Evolutionary conservation across 2,113 vertebrate species (phyloP), one percentile per base, ranked within the genome.

Genomic region (Embiotoca jacksoni): DNA sequence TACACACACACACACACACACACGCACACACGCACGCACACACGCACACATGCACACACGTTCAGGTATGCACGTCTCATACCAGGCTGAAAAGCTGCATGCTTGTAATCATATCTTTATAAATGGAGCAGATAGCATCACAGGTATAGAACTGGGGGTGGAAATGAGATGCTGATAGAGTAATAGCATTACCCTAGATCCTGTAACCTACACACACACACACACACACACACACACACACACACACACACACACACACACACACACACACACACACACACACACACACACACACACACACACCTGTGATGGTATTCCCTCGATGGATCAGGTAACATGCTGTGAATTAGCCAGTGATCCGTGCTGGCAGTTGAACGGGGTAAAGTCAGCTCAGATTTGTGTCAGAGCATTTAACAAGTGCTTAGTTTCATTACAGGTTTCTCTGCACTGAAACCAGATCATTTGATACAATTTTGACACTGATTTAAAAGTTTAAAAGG

Each of bases 251-350:
- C 70, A 66, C 44, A 59, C 33, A 52, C 55, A 71, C 75, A 69
- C 56, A 72, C 33, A 53, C 64, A 41, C 47, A 74, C 52, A 61
- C 69, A 72, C 67, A 75, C 63, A 60, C 72, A 52, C 46, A 80
- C 10, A 59, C 64, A 57, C 36, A 47, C 64, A 75, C 57, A 74
- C 53, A 65, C 46, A 69, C 56, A 75, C 79, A 83, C 82, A 86
- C 73, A 83, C 80, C 74, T 86, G 83, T 70, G 80, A 78, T 67
- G 69, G n/a, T 85, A 78, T 81, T 88, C 81, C 86, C 77, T 16
- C 3, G 67, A 65, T 80, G 78, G 85, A 92, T 91, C 87, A 88
- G 74, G 90, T 92, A 86, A 88, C 85, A 85, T 82, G 79, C 81
- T 86, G 79, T 87, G 84, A 91, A 89, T 91, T 88, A 87, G 77